Evolutionary conservation across 2,113 vertebrate species (phyloP).

Genomic region (Mixornis gularis): DNA sequence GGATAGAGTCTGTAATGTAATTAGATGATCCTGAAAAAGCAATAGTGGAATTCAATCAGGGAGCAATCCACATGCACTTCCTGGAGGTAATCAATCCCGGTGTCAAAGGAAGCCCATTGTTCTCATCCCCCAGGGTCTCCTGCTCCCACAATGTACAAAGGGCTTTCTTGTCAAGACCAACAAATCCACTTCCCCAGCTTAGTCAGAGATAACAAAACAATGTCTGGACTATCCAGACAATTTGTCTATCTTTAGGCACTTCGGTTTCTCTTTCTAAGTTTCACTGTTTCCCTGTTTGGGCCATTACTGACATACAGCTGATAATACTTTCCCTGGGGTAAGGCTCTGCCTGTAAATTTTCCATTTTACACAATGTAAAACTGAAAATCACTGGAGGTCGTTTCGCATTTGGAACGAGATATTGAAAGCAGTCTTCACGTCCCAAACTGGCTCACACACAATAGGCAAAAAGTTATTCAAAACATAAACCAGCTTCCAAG

Average conservation of each 20-base stretch:
- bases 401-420: not conserved
- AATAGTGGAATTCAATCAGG: constrained; percentile 40
- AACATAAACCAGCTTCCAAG: not conserved
- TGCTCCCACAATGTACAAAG: constrained; percentile 8
- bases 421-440: not conserved
- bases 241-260: constrained; percentile 12
- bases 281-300: not conserved
- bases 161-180: not conserved
- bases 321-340: not conserved
- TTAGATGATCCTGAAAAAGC: constrained; percentile 46
- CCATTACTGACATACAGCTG: not conserved
- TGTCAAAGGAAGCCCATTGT: constrained; percentile 47
- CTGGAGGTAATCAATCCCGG: constrained; percentile 35
- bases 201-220: constrained; percentile 21
- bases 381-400: not conserved
- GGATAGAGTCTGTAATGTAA: constrained; percentile 11
- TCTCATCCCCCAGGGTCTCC: not conserved
- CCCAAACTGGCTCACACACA: not conserved
- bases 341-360: not conserved
- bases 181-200: constrained; percentile 17
- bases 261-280: not conserved
- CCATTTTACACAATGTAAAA: not conserved
- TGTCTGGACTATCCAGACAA: not conserved
- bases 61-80: not conserved
- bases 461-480: not conserved